A percentile compares a stretch with the other conserved stretches of the same genome.
Conservation (phyloP, 2,113 vertebrate species). For the Sula dactylatra region DNA sequence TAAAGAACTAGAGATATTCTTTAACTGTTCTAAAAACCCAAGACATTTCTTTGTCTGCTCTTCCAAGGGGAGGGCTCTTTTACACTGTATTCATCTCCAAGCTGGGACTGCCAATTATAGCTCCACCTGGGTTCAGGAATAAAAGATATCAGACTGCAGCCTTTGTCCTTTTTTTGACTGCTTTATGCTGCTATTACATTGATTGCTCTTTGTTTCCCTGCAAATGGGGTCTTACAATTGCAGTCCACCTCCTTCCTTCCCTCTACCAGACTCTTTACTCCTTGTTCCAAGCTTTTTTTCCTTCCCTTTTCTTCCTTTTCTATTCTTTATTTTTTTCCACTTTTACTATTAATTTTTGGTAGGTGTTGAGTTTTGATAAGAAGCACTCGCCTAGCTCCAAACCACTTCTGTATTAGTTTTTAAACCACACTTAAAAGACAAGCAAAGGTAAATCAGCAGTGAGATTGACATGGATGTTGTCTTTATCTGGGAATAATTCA, state of each 20-base stretch:
- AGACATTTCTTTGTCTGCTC: constrained; percentile 16
- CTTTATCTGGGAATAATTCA: background rate
- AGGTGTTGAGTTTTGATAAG: background rate
- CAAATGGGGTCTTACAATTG: background rate
- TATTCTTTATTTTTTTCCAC: no score
- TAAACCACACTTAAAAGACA: background rate
- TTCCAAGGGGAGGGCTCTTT: constrained; percentile 9
- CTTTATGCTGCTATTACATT: constrained; percentile 38
- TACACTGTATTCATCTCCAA: background rate
- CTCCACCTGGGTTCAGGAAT: background rate
- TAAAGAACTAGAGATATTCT: background rate
- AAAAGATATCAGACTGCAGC: constrained; percentile 9
- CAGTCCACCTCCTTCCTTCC: constrained; percentile 27
- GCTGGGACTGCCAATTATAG: background rate
- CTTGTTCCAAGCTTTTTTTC: background rate
- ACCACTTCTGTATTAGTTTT: constrained; percentile 29
- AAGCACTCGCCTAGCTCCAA: background rate
- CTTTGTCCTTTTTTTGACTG: constrained; percentile 44
- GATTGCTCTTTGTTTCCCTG: constrained; percentile 48
- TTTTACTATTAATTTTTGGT: background rate
- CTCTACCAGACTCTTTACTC: background rate
- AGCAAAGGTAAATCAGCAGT: constrained; percentile 3
- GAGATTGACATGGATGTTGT: background rate
- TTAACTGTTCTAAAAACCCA: background rate
- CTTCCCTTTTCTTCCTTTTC: background rate